These are phyloP conservation scores for Poicephalus meyeri DNA, from an alignment of 2,113 vertebrate genomes.

Conservation along the genomic window DNA sequence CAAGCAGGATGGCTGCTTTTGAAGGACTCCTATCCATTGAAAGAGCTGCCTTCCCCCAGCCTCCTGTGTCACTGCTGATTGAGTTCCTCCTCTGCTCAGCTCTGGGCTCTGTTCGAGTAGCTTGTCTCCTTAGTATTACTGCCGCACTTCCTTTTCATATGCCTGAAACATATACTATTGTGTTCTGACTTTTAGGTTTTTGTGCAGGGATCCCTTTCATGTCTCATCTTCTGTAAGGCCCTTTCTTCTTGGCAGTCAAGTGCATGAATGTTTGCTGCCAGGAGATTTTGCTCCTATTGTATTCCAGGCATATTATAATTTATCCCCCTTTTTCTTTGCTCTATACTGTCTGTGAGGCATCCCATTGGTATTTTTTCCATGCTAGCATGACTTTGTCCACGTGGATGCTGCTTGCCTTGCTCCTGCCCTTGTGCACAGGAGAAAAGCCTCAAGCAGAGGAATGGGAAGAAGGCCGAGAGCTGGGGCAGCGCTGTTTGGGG, in stretches of 20 bases:
- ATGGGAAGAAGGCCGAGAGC: not conserved
- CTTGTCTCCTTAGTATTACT: slow-evolving; percentile 74
- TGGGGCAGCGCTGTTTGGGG: fast-evolving
- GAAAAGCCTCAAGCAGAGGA: not conserved
- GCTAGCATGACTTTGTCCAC: slow-evolving; percentile 48
- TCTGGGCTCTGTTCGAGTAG: slow-evolving; percentile 59
- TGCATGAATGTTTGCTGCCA: slow-evolving; percentile 74
- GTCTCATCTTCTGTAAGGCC: slow-evolving; percentile 74
- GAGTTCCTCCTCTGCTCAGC: slow-evolving; percentile 63
- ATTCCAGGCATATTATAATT: slow-evolving; percentile 58
- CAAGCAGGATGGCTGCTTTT: not conserved
- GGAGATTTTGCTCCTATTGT: slow-evolving; percentile 76
- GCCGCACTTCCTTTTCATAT: slow-evolving; percentile 70
- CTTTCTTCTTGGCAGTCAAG: slow-evolving; percentile 79
- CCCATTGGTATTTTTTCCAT: not conserved
- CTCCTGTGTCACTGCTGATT: slow-evolving; percentile 64
- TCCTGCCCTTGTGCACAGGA: not conserved
- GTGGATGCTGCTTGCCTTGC: not conserved
- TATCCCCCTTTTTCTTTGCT: slow-evolving; percentile 9
- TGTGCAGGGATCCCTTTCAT: slow-evolving; percentile 77
- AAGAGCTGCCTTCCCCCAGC: slow-evolving; percentile 27
- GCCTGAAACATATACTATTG: slow-evolving; percentile 80
- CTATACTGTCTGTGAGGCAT: slow-evolving; percentile 48
- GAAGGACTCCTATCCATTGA: slow-evolving; percentile 51
- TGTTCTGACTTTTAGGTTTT: slow-evolving; percentile 76